Conservation (phyloP, 2,797 vertebrate genomes). For the Nannoperca obscura region DNA sequence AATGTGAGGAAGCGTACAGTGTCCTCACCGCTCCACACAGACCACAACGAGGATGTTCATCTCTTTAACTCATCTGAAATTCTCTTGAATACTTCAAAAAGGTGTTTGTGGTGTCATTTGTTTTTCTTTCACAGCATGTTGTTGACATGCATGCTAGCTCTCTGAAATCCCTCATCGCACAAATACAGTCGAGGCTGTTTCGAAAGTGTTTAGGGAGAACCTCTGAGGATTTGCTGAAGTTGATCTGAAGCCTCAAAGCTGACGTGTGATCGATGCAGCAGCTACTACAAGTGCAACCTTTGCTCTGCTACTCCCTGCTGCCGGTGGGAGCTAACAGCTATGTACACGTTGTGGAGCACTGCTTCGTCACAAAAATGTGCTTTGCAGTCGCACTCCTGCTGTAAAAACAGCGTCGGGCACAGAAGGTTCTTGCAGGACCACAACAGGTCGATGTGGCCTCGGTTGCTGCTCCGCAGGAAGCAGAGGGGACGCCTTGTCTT, state of each 20-base stretch:
- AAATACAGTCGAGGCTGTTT: conserved; percentile 22
- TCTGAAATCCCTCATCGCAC: conserved; percentile 16
- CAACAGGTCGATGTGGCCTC: conserved; percentile 37
- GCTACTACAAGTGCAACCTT: no score
- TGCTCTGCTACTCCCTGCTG: neutral
- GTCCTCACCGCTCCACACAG: no score
- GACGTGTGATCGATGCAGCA: neutral
- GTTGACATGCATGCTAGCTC: neutral
- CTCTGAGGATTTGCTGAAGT: neutral
- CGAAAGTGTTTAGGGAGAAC: conserved; percentile 17
- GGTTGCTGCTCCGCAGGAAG: conserved; percentile 41
- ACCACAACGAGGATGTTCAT: no score
- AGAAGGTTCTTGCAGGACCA: conserved; percentile 15
- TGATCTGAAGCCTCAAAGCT: neutral
- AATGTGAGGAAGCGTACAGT: no score
- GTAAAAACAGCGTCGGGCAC: neutral
- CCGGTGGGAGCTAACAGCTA: conserved; percentile 20
- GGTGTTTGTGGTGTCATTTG: neutral
- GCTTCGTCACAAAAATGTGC: conserved; percentile 31
- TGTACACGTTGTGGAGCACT: neutral
- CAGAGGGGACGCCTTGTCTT: conserved; percentile 52
- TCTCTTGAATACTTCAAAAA: no score
- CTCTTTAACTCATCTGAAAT: no score
- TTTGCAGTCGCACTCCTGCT: neutral
- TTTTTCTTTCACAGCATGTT: neutral